Base-by-base conservation (phyloP, 2,113 vertebrate genomes). In the Ptychochromis oligacanthus region DNA sequence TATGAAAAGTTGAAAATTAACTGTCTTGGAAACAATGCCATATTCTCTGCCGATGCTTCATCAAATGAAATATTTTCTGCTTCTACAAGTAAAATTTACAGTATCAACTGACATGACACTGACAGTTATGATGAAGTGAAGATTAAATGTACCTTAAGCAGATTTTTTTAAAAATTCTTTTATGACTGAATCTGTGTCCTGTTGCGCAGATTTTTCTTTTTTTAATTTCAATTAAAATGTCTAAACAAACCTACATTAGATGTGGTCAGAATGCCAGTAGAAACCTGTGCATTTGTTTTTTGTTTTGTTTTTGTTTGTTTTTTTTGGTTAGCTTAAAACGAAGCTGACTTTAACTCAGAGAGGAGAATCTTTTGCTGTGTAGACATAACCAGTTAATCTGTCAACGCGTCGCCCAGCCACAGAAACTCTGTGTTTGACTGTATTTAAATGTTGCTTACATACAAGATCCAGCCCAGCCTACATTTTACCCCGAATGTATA, bases 401-500 rank as follows among this genome's bases (percentile, higher is more conserved):
- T 81, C 43, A 24, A 28, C 34, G 6, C 28, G 7, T 75, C 17
- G 5, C 70, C 26, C 84, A 81, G 79, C 64, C 43, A 40, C 87
- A 89, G 13, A 72, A 31, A 61, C 64, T 83, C 72, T 61, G 54
- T 46, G 36, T 85, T 65, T 61, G 55, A 77, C 58, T 80, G 36
- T 89, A 60, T 82, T 77, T 80, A 83, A 86, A 88, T 77, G 75
- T 87, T 79, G 87, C 81, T 87, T 85, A 82, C 65, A 76, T 80
- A 67, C 36, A 7, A 75, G 81, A 80, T 86, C 83, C 67, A 93
- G 78, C 90, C 89, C 84, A 94, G 87, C 90, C 88, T 94, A 87
- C 85, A 72, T 90, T 91, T 86, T 87, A 87, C 88, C 93, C 87
- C 34, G 87, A 94, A 94, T 94, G 93, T 93, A 93, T 80, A 86